Conservation (phyloP, 1,140 invertebrate genomes). For the Rhizoglyphus robini region DNA sequence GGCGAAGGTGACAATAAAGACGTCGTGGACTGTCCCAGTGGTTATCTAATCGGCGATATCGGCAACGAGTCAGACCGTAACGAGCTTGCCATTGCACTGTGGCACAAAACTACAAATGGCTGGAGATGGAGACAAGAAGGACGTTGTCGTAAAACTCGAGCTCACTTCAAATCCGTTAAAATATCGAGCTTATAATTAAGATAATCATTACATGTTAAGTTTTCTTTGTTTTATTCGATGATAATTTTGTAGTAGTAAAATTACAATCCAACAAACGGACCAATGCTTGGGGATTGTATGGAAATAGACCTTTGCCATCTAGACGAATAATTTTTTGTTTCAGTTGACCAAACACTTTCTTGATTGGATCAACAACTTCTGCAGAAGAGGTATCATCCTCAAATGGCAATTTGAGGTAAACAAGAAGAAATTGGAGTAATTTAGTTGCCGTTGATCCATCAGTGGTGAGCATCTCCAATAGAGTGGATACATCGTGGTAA, state of each 20-base stretch:
- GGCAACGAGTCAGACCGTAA: constrained; percentile 12
- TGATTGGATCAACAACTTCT: background rate
- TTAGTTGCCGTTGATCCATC: constrained; percentile 2
- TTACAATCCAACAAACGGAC: background rate
- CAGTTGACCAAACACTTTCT: background rate
- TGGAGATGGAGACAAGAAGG: background rate
- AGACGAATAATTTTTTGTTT: background rate
- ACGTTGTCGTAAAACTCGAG: background rate
- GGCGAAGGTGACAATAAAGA: no score
- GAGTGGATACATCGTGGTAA: background rate
- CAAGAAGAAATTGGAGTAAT: background rate
- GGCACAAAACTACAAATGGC: constrained; percentile 16
- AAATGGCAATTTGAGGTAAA: background rate
- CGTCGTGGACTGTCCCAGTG: background rate
- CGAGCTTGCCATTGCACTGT: constrained; percentile 7
- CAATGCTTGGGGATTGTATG: constrained; percentile 9
- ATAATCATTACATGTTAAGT: background rate
- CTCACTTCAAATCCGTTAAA: background rate
- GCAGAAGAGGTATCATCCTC: background rate
- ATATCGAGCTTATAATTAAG: constrained; percentile 5
- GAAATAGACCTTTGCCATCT: background rate
- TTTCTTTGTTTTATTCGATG: no score
- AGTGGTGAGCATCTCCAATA: background rate
- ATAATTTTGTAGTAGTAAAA: no score
- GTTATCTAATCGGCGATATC: constrained; percentile 22